These are phyloP conservation scores for Coecobrya sp. DNA, from an alignment of 2,888 invertebrate species.

Conservation along the genomic window DNA sequence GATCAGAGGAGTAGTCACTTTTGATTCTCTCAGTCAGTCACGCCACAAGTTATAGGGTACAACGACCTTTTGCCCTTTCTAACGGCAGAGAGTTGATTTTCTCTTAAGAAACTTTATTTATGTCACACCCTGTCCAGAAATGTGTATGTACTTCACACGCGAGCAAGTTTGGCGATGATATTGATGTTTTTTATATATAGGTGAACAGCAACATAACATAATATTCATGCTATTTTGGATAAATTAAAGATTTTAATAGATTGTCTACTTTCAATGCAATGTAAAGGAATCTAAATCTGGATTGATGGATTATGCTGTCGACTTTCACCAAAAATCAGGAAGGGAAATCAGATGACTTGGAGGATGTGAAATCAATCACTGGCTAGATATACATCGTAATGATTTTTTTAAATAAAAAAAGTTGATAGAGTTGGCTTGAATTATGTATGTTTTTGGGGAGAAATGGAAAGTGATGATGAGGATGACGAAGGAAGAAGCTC, in stretches of 20 bases:
- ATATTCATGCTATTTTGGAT: neutral
- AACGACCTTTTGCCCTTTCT: neutral
- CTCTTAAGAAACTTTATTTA: neutral
- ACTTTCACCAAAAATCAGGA: slow-evolving; percentile 6
- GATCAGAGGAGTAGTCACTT: neutral
- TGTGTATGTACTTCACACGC: neutral
- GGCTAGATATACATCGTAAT: slow-evolving; percentile 46
- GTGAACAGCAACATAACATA: too few relatives aligned
- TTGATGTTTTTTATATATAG: too few relatives aligned
- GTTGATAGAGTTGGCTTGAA: slow-evolving; percentile 22
- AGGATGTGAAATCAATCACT: slow-evolving; percentile 62
- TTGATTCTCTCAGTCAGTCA: neutral
- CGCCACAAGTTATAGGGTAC: neutral
- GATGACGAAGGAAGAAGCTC: slow-evolving; percentile 10
- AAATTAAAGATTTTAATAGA: neutral
- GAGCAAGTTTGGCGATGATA: too few relatives aligned
- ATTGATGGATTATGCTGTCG: slow-evolving; percentile 52
- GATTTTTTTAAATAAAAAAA: slow-evolving; percentile 21
- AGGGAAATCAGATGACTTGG: neutral
- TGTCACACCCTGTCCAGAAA: neutral
- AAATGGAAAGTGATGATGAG: neutral
- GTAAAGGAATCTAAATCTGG: neutral
- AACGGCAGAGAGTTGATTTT: neutral
- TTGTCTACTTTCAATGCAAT: neutral
- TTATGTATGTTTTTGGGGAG: neutral